Percentiles rank a stretch among this genome's conserved stretches.
Conservation (phyloP, 2,797 vertebrate species). For the Falco novaeseelandiae region DNA sequence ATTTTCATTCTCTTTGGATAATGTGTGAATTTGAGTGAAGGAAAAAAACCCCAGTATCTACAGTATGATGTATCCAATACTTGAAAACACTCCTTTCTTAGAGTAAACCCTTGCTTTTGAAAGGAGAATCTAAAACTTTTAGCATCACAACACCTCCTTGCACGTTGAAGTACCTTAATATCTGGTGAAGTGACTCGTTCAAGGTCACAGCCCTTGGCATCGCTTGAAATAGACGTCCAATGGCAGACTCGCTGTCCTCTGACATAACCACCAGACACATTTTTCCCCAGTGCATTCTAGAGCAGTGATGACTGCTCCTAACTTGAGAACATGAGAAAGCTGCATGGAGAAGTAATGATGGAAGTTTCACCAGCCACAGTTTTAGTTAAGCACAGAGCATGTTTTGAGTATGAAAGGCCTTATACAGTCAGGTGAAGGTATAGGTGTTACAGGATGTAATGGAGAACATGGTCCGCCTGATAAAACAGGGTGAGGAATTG, state of each 20-base stretch:
- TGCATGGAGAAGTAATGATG: accelerated
- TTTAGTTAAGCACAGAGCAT: neutral
- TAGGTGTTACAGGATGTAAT: neutral
- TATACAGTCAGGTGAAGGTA: neutral
- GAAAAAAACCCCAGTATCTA: neutral
- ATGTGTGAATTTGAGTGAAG: neutral
- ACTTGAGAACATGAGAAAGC: neutral
- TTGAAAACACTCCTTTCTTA: neutral
- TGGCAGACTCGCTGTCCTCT: constrained; percentile 2
- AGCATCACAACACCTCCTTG: neutral
- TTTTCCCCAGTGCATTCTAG: neutral
- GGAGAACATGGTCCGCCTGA: accelerated
- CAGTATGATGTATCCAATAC: neutral
- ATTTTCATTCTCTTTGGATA: neutral
- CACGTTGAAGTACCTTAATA: neutral
- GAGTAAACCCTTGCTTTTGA: neutral
- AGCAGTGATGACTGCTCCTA: neutral
- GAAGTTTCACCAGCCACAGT: neutral
- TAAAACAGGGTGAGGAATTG: neutral
- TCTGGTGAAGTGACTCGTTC: neutral
- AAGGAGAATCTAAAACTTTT: neutral
- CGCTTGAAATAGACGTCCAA: neutral
- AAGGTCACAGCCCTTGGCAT: constrained; percentile 16
- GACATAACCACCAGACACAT: neutral
- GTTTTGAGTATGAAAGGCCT: neutral